Percentiles rank a stretch among this genome's conserved stretches.
Evolutionary conservation across 2,888 invertebrate species (phyloP).

Genomic region (Acleris emargana): DNA sequence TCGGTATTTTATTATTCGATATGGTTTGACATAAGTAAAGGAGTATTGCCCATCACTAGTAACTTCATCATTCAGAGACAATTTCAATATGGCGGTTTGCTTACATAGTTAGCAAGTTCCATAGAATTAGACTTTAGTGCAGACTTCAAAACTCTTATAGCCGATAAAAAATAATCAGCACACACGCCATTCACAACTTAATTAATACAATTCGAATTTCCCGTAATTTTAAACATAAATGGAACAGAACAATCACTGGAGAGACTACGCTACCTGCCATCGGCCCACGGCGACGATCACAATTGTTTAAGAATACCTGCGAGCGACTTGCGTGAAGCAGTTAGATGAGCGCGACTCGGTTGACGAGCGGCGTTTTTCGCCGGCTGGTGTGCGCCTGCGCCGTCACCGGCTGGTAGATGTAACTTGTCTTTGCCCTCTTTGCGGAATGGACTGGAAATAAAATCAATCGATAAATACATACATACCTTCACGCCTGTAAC

Average conservation of each 20-base stretch:
- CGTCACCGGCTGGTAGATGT: slow-evolving; percentile 71
- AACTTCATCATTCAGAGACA: too few relatives aligned
- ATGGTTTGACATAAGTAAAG: too few relatives aligned
- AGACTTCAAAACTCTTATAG: slow-evolving; percentile 17
- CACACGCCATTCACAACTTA: slow-evolving; percentile 54
- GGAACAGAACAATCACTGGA: slow-evolving; percentile 60
- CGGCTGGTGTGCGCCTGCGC: slow-evolving; percentile 81
- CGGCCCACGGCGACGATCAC: slow-evolving; percentile 57
- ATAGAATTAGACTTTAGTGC: too few relatives aligned
- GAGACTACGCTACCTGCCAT: slow-evolving; percentile 48
- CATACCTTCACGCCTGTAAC: too few relatives aligned
- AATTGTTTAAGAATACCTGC: slow-evolving; percentile 47
- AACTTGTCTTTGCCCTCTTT: slow-evolving; percentile 76
- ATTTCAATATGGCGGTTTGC: too few relatives aligned
- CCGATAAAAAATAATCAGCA: slow-evolving; percentile 43
- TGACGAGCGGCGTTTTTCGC: slow-evolving; percentile 86
- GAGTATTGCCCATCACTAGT: too few relatives aligned
- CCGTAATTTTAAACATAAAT: slow-evolving; percentile 48
- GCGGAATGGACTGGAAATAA: slow-evolving; percentile 70
- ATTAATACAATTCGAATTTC: slow-evolving; percentile 51
- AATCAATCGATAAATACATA: too few relatives aligned
- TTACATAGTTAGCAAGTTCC: too few relatives aligned
- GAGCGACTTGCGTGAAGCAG: slow-evolving; percentile 22
- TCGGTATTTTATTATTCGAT: too few relatives aligned
- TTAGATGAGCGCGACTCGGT: slow-evolving; percentile 75